These are phyloP conservation scores for Xiphophorus maculatus DNA, from an alignment of 2,113 vertebrate genomes.

Conservation along the genomic window DNA sequence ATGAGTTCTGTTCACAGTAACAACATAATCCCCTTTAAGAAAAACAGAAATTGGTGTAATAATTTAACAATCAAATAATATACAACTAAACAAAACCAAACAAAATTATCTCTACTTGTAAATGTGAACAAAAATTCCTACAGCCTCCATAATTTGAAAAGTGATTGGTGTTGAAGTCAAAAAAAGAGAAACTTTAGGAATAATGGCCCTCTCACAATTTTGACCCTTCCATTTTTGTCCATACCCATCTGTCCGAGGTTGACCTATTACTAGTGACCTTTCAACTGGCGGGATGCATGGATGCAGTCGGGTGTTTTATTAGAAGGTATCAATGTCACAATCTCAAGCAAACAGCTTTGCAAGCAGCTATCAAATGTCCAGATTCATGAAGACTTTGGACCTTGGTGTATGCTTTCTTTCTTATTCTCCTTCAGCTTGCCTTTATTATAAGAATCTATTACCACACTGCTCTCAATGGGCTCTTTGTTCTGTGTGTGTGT, in stretches of 20 bases:
- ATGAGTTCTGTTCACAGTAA: background rate
- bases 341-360: slow-evolving; percentile 60
- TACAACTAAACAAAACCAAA: background rate
- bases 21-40: background rate
- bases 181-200: slow-evolving; percentile 2
- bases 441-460: slow-evolving; percentile 80
- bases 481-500: slow-evolving; percentile 73
- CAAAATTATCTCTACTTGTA: background rate
- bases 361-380: slow-evolving; percentile 79
- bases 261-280: slow-evolving; percentile 74
- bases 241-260: slow-evolving; percentile 67
- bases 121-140: background rate
- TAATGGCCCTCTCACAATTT: slow-evolving; percentile 1
- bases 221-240: slow-evolving; percentile 28
- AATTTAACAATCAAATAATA: background rate
- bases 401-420: slow-evolving; percentile 64
- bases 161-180: background rate
- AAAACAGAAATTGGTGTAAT: background rate
- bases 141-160: background rate
- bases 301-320: slow-evolving; percentile 71
- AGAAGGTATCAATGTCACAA: slow-evolving; percentile 70
- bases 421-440: slow-evolving; percentile 66
- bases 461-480: slow-evolving; percentile 78
- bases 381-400: slow-evolving; percentile 78
- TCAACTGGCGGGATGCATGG: slow-evolving; percentile 66